A percentile compares a stretch with the other conserved stretches of the same genome.
Evolutionary conservation across 2,797 vertebrate species (phyloP).

Genomic region (Chromis chromis): DNA sequence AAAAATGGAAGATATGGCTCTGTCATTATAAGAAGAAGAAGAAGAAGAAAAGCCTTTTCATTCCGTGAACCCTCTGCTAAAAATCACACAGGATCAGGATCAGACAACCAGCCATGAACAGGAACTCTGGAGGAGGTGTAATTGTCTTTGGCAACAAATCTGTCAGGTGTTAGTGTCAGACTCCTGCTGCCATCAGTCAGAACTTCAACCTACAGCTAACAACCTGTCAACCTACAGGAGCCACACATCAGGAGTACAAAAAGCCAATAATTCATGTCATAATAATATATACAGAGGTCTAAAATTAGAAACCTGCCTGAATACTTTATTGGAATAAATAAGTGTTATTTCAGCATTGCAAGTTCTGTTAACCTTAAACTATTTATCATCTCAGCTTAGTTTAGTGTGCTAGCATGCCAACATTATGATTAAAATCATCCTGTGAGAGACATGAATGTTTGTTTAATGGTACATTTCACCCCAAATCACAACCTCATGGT

Average conservation of each 20-base stretch:
- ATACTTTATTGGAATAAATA: too few species aligned
- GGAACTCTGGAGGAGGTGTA: slow-evolving; percentile 3
- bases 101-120: slow-evolving; percentile 18
- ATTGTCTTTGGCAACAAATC: slow-evolving; percentile 2
- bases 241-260: not conserved
- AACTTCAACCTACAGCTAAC: not conserved
- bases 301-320: too few species aligned
- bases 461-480: not conserved
- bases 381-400: too few species aligned
- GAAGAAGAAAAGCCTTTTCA: not conserved
- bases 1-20: slow-evolving; percentile 31
- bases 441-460: too few species aligned
- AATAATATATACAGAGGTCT: too few species aligned
- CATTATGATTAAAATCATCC: too few species aligned
- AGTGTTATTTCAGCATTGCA: too few species aligned
- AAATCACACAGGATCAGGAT: slow-evolving; percentile 13
- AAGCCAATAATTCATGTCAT: not conserved
- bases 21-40: slow-evolving; percentile 29
- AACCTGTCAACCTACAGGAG: not conserved
- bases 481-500: not conserved
- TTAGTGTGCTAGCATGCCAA: too few species aligned
- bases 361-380: too few species aligned
- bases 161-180: slow-evolving; percentile 13
- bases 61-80: slow-evolving; percentile 4
- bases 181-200: not conserved